phyloP scores from a whole-genome alignment of 2,113 vertebrate genomes.

The Chloebia gouldiae region DNA sequence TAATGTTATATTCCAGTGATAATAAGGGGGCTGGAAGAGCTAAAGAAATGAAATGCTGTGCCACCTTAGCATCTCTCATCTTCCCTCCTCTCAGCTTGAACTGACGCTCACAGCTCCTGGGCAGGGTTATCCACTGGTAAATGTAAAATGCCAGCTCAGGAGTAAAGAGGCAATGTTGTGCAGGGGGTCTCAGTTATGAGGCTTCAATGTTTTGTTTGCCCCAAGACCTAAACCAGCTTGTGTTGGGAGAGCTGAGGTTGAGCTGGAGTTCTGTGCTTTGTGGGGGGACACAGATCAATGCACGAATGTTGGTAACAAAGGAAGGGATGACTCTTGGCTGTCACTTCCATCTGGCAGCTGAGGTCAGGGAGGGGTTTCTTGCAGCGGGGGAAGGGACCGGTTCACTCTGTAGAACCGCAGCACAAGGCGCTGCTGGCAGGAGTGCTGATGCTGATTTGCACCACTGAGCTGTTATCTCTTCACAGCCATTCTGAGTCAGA shows the following conservation, averaged over 20 bases:
- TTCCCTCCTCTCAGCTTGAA: not conserved
- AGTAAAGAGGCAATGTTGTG: not conserved
- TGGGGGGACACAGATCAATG: not conserved
- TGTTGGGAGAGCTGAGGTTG: not conserved
- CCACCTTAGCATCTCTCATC: not conserved
- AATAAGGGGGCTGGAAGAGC: not conserved
- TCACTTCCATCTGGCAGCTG: not conserved
- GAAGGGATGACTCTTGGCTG: not conserved
- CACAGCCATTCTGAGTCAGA: not conserved
- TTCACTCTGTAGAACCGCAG: not conserved
- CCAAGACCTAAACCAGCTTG: not conserved
- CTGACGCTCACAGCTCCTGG: not conserved
- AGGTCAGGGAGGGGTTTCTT: not conserved
- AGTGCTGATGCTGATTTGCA: not conserved
- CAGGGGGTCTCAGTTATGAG: not conserved
- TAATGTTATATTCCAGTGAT: not conserved
- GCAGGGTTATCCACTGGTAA: not conserved
- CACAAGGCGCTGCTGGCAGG: rapidly evolving
- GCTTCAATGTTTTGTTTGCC: not conserved
- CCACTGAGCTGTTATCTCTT: not conserved
- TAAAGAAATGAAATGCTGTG: not conserved
- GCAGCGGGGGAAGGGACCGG: not conserved
- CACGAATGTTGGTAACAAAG: not conserved
- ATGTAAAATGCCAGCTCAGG: not conserved
- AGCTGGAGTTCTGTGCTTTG: not conserved